Evolutionary conservation across 1,140 invertebrate genomes (phyloP).

Genomic region (Vanessa atalanta): DNA sequence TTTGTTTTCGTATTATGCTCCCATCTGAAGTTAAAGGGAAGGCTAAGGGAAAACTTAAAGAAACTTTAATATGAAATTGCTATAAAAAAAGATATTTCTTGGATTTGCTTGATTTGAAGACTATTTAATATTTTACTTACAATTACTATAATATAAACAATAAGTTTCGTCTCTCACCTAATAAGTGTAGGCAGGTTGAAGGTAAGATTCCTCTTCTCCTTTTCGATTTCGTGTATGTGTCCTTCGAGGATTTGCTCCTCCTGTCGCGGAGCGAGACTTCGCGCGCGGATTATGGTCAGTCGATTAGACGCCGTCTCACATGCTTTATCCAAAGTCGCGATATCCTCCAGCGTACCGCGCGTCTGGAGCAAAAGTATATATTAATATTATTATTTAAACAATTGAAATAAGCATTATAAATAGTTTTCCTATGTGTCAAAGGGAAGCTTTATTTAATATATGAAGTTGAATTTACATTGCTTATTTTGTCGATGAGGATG

Average conservation of each 20-base stretch:
- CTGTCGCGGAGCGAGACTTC: constrained; percentile 50
- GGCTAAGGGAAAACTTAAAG: no score
- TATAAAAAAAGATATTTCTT: no score
- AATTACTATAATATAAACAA: no score
- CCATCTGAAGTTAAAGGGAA: no score
- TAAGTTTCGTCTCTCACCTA: constrained; percentile 42
- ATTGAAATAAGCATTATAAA: no score
- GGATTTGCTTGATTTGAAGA: no score
- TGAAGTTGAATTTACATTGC: constrained; percentile 51
- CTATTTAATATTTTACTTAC: no score
- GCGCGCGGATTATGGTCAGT: constrained; percentile 85
- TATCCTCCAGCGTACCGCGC: constrained; percentile 90
- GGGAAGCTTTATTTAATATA: background rate
- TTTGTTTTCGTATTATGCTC: background rate
- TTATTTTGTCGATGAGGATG: constrained; percentile 88
- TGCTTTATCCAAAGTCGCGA: constrained; percentile 92
- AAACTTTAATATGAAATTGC: no score
- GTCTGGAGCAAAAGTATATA: constrained; percentile 76
- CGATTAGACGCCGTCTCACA: constrained; percentile 88
- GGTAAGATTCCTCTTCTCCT: constrained; percentile 91
- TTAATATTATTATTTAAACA: background rate
- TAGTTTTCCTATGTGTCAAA: background rate
- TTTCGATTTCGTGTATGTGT: constrained; percentile 88
- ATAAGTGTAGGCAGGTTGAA: constrained; percentile 88
- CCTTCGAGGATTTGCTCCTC: constrained; percentile 86